Base-by-base conservation (phyloP, 2,113 vertebrate genomes). In the Ptyas mucosa region DNA sequence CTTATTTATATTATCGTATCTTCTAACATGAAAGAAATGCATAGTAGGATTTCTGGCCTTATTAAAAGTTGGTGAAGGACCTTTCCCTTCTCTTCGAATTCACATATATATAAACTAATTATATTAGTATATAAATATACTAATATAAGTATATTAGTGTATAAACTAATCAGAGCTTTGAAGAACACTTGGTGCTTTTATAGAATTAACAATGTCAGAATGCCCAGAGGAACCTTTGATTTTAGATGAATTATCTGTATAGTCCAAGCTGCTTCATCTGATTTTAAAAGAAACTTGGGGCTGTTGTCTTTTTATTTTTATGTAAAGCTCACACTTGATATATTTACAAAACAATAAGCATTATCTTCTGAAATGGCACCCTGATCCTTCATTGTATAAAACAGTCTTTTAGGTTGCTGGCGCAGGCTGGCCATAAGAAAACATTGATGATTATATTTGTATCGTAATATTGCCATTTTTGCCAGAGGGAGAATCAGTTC, bases 361-460 rank as follows among this genome's bases (percentile, higher is more conserved):
- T 34, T 34, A 3, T 12, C 24, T 39, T 87, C 11, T 87, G 43
- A 87, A 87, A 91, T 5, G 29, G 20, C 11, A 87, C 81, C 39
- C 49, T 49, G 43, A 87, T 58, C 23, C 18, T 24, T 52, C 14
- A 26, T 43, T 55, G 21, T 24, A 39, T 43, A 69, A 90, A 69
- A 11, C n/a, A 51, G 49, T n/a, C 64, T 75, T 53, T 39, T 7
- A 61, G 18, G 46, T 34, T 58, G 34, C 12, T 55, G 12, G 75
- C 1, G 11, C 39, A 54, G n/a, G 26, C 15, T 55, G 7, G 75
- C 8, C n/a, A 18, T 85, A 87, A 87, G 54, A 61, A 8, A 51
- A 57, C 95, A 95, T 93, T 95, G 96, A 94, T 95, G 94, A 94
- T 94, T 94, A 87, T 92, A 94, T 89, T 94, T 94, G 85, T 87